Conservation (phyloP, 1,140 invertebrate genomes). For the Ceratina australensis region DNA sequence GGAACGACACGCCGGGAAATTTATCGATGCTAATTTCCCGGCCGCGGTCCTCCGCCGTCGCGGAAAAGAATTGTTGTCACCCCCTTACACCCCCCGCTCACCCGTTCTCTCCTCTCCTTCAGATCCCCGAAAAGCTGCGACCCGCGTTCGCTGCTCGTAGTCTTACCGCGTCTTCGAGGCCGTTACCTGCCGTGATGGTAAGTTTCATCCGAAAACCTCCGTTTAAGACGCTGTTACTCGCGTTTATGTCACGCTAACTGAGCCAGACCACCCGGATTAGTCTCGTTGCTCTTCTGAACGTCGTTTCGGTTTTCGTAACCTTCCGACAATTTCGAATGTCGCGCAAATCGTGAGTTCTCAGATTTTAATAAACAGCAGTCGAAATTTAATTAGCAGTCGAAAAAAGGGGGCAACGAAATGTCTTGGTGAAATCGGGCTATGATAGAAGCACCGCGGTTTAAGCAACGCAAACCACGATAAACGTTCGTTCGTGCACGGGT, state of each 20-base stretch:
- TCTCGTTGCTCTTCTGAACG: neutral
- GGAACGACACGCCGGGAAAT: conserved; percentile 75
- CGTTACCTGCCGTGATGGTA: conserved; percentile 48
- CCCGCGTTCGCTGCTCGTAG: neutral
- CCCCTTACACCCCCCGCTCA: conserved; percentile 51
- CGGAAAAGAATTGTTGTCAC: conserved; percentile 73
- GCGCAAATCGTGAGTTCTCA: no score
- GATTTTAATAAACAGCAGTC: no score
- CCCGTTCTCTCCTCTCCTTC: conserved; percentile 11
- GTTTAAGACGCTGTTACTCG: conserved; percentile 56
- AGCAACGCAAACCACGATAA: conserved; percentile 18
- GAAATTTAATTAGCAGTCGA: conserved; percentile 6
- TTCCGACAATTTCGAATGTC: no score
- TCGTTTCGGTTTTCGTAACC: neutral
- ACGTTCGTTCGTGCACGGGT: conserved; percentile 1
- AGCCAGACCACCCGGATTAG: conserved; percentile 25
- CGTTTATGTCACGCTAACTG: conserved; percentile 57
- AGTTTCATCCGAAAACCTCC: conserved; percentile 51
- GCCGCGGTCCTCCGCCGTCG: conserved; percentile 67
- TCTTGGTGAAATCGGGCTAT: conserved; percentile 17
- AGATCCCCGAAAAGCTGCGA: neutral
- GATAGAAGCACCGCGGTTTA: conserved; percentile 3
- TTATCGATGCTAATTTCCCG: conserved; percentile 80
- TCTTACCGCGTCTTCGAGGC: conserved; percentile 55
- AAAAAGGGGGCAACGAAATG: conserved; percentile 5